A percentile compares a stretch with the other conserved stretches of the same genome.
phyloP scores from a whole-genome alignment of 2,113 vertebrate species.

The Mixornis gularis region DNA sequence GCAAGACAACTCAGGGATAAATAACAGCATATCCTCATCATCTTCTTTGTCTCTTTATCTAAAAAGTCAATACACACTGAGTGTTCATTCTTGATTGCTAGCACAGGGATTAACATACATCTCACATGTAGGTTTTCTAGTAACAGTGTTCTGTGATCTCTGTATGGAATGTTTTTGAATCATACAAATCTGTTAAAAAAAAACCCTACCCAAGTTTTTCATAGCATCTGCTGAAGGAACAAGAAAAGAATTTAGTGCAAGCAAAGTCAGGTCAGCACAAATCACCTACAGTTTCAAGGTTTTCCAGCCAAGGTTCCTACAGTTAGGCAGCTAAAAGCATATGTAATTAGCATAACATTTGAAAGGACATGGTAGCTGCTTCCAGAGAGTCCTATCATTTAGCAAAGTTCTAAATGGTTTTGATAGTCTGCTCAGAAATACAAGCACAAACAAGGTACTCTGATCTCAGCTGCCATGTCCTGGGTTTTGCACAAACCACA shows the following conservation, averaged over 20 bases:
- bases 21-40: background rate
- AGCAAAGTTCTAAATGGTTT: background rate
- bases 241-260: background rate
- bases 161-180: background rate
- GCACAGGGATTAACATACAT: background rate
- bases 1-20: background rate
- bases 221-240: background rate
- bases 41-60: background rate
- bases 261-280: background rate
- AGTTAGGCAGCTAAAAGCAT: background rate
- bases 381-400: background rate
- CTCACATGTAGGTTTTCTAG: background rate
- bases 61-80: background rate
- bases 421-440: background rate
- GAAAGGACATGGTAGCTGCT: background rate
- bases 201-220: accelerated
- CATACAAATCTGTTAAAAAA: background rate
- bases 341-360: background rate
- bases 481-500: background rate
- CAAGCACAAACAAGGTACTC: background rate
- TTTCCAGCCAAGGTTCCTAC: background rate
- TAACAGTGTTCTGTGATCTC: background rate
- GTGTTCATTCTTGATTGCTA: background rate
- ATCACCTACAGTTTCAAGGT: background rate
- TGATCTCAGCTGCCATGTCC: background rate